phyloP scores from a whole-genome alignment of 1,140 invertebrate species.

The Chrysoperla carnea region DNA sequence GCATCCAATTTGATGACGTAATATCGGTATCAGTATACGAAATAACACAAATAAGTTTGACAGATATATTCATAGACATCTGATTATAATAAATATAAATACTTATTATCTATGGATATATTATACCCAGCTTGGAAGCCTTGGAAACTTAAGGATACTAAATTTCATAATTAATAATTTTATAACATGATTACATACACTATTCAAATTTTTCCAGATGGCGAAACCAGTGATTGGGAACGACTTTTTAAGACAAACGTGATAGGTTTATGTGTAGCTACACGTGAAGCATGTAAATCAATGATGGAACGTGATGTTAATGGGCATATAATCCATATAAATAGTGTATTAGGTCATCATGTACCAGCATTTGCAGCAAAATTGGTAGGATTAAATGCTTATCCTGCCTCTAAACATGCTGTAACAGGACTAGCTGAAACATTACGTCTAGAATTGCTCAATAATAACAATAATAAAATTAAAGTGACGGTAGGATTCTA shows the following conservation, averaged over 20 bases:
- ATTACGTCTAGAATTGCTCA: slow-evolving; percentile 29
- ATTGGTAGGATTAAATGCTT: slow-evolving; percentile 24
- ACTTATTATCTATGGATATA: too few relatives aligned
- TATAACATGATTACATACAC: too few relatives aligned
- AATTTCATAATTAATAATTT: too few relatives aligned
- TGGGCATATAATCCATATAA: slow-evolving; percentile 48
- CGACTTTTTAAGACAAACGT: slow-evolving; percentile 48
- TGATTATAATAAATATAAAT: too few relatives aligned
- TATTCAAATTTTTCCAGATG: too few relatives aligned
- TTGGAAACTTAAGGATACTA: too few relatives aligned
- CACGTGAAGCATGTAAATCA: slow-evolving; percentile 34
- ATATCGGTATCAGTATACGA: too few relatives aligned
- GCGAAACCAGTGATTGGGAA: slow-evolving; percentile 22
- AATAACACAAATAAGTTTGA: too few relatives aligned
- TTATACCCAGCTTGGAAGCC: too few relatives aligned
- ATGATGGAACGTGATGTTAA: slow-evolving; percentile 37
- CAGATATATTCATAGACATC: too few relatives aligned
- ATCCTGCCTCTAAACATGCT: slow-evolving; percentile 38
- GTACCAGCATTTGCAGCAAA: slow-evolving; percentile 7
- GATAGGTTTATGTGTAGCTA: slow-evolving; percentile 43
- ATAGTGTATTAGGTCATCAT: slow-evolving; percentile 27
- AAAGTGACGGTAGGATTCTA: slow-evolving; percentile 23
- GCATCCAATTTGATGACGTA: too few relatives aligned
- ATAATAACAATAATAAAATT: slow-evolving; percentile 23
- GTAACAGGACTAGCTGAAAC: slow-evolving; percentile 37